These are phyloP conservation scores for Pachymerium ferrugineum DNA, from an alignment of 2,888 invertebrate species.

Conservation along the genomic window DNA sequence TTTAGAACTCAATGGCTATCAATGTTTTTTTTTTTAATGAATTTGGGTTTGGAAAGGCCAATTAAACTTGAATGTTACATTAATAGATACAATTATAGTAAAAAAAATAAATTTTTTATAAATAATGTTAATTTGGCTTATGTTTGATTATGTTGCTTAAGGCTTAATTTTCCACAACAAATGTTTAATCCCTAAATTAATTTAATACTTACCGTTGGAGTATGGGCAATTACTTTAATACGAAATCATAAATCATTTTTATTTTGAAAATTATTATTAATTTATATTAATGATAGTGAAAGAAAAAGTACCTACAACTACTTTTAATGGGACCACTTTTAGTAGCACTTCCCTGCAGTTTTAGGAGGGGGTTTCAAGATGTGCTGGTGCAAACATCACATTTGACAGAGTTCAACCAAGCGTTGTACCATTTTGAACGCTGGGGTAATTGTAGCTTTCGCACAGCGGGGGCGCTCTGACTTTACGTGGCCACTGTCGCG, in stretches of 20 bases:
- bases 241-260: too few species aligned
- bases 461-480: not conserved
- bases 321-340: not conserved
- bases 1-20: not conserved
- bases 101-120: not conserved
- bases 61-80: not conserved
- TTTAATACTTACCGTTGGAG: too few species aligned
- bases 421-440: slow-evolving; percentile 8
- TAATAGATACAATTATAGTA: not conserved
- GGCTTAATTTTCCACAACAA: not conserved
- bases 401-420: not conserved
- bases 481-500: slow-evolving; percentile 8
- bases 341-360: not conserved
- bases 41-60: not conserved
- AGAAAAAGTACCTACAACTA: too few species aligned
- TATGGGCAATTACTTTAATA: too few species aligned
- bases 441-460: slow-evolving; percentile 9
- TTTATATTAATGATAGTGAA: too few species aligned
- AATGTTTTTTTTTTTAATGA: not conserved
- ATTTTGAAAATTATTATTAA: too few species aligned
- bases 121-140: not conserved
- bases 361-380: not conserved
- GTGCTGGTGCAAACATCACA: slow-evolving; percentile 8
- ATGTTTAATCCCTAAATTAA: too few species aligned
- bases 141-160: not conserved